Evolutionary conservation across 2,888 invertebrate genomes (phyloP).

Genomic region (Cataglyphis livida): DNA sequence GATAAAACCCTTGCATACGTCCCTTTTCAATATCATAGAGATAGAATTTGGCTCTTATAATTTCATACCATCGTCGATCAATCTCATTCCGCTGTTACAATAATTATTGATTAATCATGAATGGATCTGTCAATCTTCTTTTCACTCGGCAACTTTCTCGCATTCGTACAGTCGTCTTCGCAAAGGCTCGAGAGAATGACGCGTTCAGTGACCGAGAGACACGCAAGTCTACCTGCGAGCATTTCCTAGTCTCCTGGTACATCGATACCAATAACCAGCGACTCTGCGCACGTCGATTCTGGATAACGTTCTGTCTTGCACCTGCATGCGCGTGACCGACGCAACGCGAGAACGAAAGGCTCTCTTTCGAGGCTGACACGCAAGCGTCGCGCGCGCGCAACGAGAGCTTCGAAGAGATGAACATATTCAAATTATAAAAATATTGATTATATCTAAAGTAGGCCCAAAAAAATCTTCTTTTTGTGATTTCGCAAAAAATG

Average conservation of each 20-base stretch:
- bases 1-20: background rate
- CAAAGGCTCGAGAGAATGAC: slow-evolving; percentile 13
- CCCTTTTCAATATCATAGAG: background rate
- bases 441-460: background rate
- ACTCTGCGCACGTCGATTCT: slow-evolving; percentile 80
- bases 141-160: slow-evolving; percentile 4
- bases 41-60: background rate
- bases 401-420: background rate
- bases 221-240: slow-evolving; percentile 32
- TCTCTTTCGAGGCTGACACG: slow-evolving; percentile 58
- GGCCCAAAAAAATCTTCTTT: background rate
- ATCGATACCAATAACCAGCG: slow-evolving; percentile 80
- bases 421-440: background rate
- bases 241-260: slow-evolving; percentile 73
- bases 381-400: slow-evolving; percentile 56
- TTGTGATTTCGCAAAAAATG: background rate
- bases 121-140: background rate
- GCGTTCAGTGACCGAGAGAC: slow-evolving; percentile 4
- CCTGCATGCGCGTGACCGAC: slow-evolving; percentile 70
- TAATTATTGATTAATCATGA: background rate
- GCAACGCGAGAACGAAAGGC: slow-evolving; percentile 22
- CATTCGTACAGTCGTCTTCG: slow-evolving; percentile 41
- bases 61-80: background rate
- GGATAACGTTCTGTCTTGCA: slow-evolving; percentile 65
- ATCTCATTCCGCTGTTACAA: background rate